Evolutionary conservation across 2,113 vertebrate species (phyloP), one percentile per base, ranked within the genome.

Genomic region (Condylura cristata): DNA sequence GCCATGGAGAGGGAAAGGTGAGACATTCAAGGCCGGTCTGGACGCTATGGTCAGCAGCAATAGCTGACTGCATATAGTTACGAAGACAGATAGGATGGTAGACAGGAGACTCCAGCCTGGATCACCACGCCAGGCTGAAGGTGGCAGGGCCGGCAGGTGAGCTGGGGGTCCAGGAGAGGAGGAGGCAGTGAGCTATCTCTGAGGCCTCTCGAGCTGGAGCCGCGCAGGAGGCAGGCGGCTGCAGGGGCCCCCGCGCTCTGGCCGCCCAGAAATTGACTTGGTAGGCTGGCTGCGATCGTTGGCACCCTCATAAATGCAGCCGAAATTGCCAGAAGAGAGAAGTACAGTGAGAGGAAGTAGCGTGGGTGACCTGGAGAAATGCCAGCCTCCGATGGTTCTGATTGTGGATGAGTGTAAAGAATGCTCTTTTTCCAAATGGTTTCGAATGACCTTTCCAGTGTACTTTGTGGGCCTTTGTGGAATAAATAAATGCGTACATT

Each of bases 381-480:
- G 82, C 90, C 86, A 92, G 46, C 56, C 61, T 90, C 56, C 74
- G 87, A 74, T 90, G 46, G 53, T 80, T 56, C 28, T 66, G 34
- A 86, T 61, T 72, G 46, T 89, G 34, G 80, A 72, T 48, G 53
- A 41, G 66, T 85, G 24, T 48, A 46, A 88, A 72, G 75, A 93
- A 46, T 51, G n/a, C 32, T 60, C 58, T 87, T 92, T 68, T 56
- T 68, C 66, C 48, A 78, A 75, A 75, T 82, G 53, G 56, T 80
- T 82, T 85, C 58, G 74, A 39, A 24, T 87, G 81, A 58, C 75
- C 48, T 95, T 94, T 91, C 56, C 81, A 4, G 68, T 92, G 24
- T 41, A 56, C 48, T 79, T 89, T 56, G 24, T n/a, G 12, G 34
- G 60, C 8, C 61, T 81, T 93, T 82, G 32, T 26, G 53, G 66